phyloP scores from a whole-genome alignment of 1,140 invertebrate genomes.

The Ceratosolen fusciceps region DNA sequence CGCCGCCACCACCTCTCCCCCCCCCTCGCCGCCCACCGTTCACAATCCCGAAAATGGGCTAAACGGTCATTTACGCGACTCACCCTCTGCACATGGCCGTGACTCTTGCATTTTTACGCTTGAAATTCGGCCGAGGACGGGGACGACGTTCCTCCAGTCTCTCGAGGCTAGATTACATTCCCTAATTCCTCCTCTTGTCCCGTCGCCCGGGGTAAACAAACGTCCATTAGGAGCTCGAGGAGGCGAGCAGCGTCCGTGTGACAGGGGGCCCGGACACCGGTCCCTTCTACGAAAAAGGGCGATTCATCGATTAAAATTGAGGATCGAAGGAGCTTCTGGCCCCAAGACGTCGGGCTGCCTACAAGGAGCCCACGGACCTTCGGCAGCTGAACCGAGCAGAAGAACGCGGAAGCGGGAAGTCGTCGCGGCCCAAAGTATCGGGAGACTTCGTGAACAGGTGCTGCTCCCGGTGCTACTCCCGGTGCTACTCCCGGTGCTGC shows the following conservation, averaged over 20 bases:
- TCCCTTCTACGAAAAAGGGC: neutral
- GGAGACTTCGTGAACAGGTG: slow-evolving; percentile 1
- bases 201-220: slow-evolving; percentile 4
- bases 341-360: no score
- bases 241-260: neutral
- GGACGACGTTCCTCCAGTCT: neutral
- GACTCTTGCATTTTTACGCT: neutral
- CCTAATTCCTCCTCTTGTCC: neutral
- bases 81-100: neutral
- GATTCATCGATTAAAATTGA: slow-evolving; percentile 41
- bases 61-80: neutral
- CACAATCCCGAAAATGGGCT: no score
- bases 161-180: no score
- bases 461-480: no score
- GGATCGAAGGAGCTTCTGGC: no score
- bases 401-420: slow-evolving; percentile 20
- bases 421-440: neutral
- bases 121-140: neutral
- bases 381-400: neutral
- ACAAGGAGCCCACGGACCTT: neutral
- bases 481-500: neutral
- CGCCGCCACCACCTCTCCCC: no score
- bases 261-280: neutral
- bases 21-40: no score
- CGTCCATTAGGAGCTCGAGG: neutral